Evolutionary conservation across 1,140 invertebrate species (phyloP).

Genomic region (Nebria ingens): DNA sequence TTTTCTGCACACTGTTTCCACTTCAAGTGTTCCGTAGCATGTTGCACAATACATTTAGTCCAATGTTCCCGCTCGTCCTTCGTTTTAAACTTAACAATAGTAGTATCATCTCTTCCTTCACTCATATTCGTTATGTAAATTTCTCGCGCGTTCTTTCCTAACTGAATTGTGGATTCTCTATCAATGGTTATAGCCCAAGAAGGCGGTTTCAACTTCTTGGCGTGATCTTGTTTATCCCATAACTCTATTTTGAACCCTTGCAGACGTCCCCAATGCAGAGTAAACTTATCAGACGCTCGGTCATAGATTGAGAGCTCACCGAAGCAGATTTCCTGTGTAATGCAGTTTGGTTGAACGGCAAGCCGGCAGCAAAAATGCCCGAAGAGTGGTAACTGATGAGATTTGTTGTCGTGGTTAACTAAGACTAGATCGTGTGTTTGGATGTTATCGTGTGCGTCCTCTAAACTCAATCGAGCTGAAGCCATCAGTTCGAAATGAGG

Average conservation of each 20-base stretch:
- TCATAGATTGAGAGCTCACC: conserved; percentile 43
- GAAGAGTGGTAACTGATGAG: conserved; percentile 53
- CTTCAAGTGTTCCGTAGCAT: conserved; percentile 41
- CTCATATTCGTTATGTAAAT: conserved; percentile 34
- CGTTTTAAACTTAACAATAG: conserved; percentile 31
- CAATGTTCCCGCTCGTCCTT: conserved; percentile 39
- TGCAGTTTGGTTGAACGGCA: conserved; percentile 53
- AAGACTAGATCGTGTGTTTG: conserved; percentile 41
- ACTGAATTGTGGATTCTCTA: conserved; percentile 34
- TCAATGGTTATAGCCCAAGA: conserved; percentile 14
- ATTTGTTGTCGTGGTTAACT: conserved; percentile 36
- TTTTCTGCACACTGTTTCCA: conserved; percentile 54
- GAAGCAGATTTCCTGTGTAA: conserved; percentile 42
- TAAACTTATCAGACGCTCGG: not conserved
- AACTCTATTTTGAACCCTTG: conserved; percentile 30
- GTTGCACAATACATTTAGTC: conserved; percentile 36
- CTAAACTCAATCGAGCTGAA: conserved; percentile 46
- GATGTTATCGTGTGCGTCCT: conserved; percentile 47
- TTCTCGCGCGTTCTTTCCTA: conserved; percentile 31
- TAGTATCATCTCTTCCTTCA: conserved; percentile 31
- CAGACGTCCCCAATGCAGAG: conserved; percentile 31
- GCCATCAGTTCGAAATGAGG: conserved; percentile 61
- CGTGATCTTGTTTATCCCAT: conserved; percentile 37
- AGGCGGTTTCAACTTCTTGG: conserved; percentile 26
- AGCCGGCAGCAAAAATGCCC: conserved; percentile 65